Evolutionary conservation across 2,888 invertebrate species (phyloP).

Genomic region (Perizoma flavofasciatum): DNA sequence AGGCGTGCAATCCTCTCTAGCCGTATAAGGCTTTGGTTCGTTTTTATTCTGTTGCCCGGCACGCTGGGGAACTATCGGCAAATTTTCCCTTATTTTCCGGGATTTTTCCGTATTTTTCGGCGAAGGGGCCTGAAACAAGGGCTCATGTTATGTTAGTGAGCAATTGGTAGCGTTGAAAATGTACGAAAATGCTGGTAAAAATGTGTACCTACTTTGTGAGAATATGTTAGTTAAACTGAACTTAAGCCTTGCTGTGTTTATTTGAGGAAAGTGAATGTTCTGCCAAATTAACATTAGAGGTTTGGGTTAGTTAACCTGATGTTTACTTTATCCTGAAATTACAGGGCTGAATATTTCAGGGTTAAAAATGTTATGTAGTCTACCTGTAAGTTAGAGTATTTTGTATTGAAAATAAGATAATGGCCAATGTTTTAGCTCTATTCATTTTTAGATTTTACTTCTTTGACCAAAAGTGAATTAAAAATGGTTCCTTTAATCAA

Average conservation of each 20-base stretch:
- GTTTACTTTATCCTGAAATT: background rate
- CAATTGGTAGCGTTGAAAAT: slow-evolving; percentile 24
- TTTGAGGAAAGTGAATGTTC: slow-evolving; percentile 22
- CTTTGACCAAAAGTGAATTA: no score
- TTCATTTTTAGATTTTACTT: no score
- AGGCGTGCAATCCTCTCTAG: slow-evolving; percentile 70
- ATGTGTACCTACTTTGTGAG: slow-evolving; percentile 6
- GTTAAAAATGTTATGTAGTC: no score
- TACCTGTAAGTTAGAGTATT: no score
- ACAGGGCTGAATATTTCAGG: no score
- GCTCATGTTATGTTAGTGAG: slow-evolving; percentile 41
- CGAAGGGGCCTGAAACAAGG: slow-evolving; percentile 23
- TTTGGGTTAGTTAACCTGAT: slow-evolving; percentile 14
- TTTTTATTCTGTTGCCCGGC: slow-evolving; percentile 25
- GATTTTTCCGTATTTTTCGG: slow-evolving; percentile 58
- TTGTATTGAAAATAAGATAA: no score
- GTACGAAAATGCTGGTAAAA: slow-evolving; percentile 23
- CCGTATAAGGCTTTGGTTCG: slow-evolving; percentile 60
- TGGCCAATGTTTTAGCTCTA: no score
- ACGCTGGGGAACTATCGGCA: slow-evolving; percentile 65
- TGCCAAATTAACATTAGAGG: slow-evolving; percentile 16
- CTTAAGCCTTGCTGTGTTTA: slow-evolving; percentile 30
- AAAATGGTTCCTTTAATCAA: no score
- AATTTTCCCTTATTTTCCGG: slow-evolving; percentile 60
- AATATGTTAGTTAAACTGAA: slow-evolving; percentile 18